Evolutionary conservation across 1,140 invertebrate species (phyloP).

Genomic region (Drosophila fuyamai): DNA sequence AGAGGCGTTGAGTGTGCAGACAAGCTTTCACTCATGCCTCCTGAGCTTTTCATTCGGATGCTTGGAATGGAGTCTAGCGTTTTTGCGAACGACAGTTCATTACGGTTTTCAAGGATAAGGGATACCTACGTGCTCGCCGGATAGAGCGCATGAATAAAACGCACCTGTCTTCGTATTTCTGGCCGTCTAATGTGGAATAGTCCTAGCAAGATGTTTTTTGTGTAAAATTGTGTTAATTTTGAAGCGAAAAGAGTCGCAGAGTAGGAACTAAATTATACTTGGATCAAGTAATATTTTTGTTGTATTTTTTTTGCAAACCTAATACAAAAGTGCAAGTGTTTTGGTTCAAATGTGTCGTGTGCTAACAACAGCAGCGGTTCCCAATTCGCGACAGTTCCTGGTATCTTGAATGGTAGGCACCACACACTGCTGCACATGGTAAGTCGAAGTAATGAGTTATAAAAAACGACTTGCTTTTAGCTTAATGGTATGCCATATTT

Average conservation of each 20-base stretch:
- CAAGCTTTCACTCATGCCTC: slow-evolving; percentile 37
- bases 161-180: slow-evolving; percentile 5
- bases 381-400: not conserved
- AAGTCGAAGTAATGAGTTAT: not conserved
- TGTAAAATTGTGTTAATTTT: slow-evolving; percentile 4
- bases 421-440: not conserved
- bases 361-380: slow-evolving; percentile 1
- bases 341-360: not conserved
- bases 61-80: slow-evolving; percentile 44
- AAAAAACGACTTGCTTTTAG: not conserved
- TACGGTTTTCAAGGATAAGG: slow-evolving; percentile 73
- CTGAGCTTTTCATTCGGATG: slow-evolving; percentile 47
- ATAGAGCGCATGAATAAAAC: slow-evolving; percentile 40
- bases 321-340: slow-evolving; percentile 5
- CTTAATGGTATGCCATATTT: too few relatives aligned
- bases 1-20: slow-evolving; percentile 23
- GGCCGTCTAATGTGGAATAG: slow-evolving; percentile 7
- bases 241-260: not conserved
- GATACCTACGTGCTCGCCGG: slow-evolving; percentile 60
- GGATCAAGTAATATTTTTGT: not conserved
- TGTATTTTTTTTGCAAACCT: not conserved
- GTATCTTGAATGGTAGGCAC: not conserved
- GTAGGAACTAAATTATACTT: not conserved
- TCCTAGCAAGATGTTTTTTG: not conserved
- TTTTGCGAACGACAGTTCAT: slow-evolving; percentile 65